Evolutionary conservation across 2,113 vertebrate genomes (phyloP).

Genomic region (Saguinus midas): DNA sequence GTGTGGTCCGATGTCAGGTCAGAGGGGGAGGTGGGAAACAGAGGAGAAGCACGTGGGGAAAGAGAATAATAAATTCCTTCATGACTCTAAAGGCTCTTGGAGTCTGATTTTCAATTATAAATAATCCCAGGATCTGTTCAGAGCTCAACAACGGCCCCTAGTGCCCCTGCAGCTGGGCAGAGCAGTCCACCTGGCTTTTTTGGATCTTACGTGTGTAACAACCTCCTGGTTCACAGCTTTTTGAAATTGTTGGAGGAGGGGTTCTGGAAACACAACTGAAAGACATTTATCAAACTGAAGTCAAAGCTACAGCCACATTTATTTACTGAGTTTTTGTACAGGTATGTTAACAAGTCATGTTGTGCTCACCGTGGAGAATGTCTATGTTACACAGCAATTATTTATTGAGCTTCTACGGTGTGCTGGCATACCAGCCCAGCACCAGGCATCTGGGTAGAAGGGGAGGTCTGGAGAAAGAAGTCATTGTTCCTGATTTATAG

Average conservation of each 20-base stretch:
- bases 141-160: background rate
- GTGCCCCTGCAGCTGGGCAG: background rate
- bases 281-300: background rate
- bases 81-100: background rate
- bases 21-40: background rate
- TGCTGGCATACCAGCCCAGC: background rate
- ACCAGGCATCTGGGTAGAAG: background rate
- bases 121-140: constrained; percentile 50
- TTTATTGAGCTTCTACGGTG: background rate
- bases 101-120: constrained; percentile 36
- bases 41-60: background rate
- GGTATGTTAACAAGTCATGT: background rate
- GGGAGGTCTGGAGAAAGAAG: background rate
- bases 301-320: background rate
- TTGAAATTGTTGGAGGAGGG: background rate
- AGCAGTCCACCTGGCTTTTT: background rate
- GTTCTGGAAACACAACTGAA: background rate
- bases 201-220: background rate
- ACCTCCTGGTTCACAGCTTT: background rate
- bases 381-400: background rate
- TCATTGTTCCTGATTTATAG: background rate
- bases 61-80: constrained; percentile 32
- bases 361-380: background rate
- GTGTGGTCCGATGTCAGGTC: background rate
- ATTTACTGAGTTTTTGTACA: background rate